Evolutionary conservation across 2,888 invertebrate species (phyloP).

Genomic region (Proisotoma minuta): DNA sequence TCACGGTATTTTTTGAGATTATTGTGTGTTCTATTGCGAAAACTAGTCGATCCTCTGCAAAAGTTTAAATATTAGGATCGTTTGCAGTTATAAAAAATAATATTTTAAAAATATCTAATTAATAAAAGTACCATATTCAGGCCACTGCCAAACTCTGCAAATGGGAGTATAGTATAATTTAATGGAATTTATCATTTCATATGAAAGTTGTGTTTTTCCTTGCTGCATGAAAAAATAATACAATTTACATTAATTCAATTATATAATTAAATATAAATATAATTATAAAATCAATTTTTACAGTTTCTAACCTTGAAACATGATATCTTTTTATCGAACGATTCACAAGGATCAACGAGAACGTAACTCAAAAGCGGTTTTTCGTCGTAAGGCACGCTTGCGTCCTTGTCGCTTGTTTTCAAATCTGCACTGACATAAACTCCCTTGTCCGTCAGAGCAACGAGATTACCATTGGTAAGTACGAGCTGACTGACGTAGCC

Average conservation of each 20-base stretch:
- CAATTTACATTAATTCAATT: no score
- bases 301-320: slow-evolving; percentile 29
- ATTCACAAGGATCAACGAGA: slow-evolving; percentile 26
- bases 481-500: slow-evolving; percentile 21
- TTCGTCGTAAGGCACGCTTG: background rate
- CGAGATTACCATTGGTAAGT: slow-evolving; percentile 32
- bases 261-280: no score
- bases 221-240: background rate
- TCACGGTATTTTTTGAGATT: background rate
- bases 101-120: background rate
- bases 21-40: slow-evolving; percentile 22
- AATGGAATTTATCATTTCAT: slow-evolving; percentile 6
- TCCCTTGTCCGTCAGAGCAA: slow-evolving; percentile 20
- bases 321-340: slow-evolving; percentile 9
- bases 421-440: slow-evolving; percentile 32
- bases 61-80: background rate
- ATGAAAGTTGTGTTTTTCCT: background rate
- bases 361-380: slow-evolving; percentile 23
- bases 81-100: background rate
- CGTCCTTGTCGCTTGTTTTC: slow-evolving; percentile 17
- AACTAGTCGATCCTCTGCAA: slow-evolving; percentile 27
- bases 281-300: no score
- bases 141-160: slow-evolving; percentile 30
- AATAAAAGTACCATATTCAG: slow-evolving; percentile 23
- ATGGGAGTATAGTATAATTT: slow-evolving; percentile 31